Evolutionary conservation across 2,797 vertebrate species (phyloP), one percentile per base, ranked within the genome.

Genomic region (Xiphophorus birchmanni): DNA sequence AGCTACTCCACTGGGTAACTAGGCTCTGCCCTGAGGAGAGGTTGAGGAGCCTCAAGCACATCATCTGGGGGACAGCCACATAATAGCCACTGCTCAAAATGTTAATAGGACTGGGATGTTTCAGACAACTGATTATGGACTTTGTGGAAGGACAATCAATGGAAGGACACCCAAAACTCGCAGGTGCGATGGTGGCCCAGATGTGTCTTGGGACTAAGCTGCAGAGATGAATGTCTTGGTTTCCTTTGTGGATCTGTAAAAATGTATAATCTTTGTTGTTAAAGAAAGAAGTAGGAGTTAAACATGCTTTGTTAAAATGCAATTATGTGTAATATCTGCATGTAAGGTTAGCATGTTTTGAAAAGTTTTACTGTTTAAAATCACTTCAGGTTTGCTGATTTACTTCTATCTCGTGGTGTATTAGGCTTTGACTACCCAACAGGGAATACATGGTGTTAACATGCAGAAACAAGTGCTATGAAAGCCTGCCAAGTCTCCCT

Each of bases 391-490:
- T 80, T 86, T 77, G 29, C 81, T 83, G 81, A 90, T 86, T 74
- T 67, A 44, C 44, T 17, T 52, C 35, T 58, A 77, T 63, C 26
- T 91, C 78, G 58, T 54, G 42, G 67, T 58, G 26, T 75, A 83
- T 90, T 80, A 86, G 84, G 82, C 82, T 88, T 76, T 86, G 72
- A 54, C 73, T 67, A 83, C 80, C 86, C 63, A 71, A 91, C 88
- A 90, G 83, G 85, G 84, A 80, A 89, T 79, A 93, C 93, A 91
- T 73, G 87, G 81, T 88, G 92, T 91, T 90, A 93, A 92, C 91
- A 94, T 78, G 85, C 87, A 83, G 90, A 85, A 94, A 94, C 92
- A 94, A 94, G 93, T 94, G 91, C 91, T 91, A 90, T 79, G 85
- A 85, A 89, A 76, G 83, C 48, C 88, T 94, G 93, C 94, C 92